A percentile compares a stretch with the other conserved stretches of the same genome.
Conservation (phyloP, 1,140 invertebrate genomes). For the Leptinotarsa texana region DNA sequence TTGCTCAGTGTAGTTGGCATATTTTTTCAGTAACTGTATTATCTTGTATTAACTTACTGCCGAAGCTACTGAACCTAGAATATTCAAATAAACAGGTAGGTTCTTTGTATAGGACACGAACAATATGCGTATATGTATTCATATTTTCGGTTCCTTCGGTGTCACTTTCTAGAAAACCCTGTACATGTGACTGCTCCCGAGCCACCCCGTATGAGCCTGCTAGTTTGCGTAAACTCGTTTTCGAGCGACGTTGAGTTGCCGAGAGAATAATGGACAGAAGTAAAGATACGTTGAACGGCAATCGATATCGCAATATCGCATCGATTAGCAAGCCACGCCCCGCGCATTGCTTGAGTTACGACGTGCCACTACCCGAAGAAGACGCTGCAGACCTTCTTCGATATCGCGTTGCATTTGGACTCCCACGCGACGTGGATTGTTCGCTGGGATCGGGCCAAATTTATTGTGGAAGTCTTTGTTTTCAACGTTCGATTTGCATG, state of each 20-base stretch:
- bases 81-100: no score
- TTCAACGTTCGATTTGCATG: no score
- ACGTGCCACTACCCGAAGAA: constrained; percentile 40
- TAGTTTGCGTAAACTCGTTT: constrained; percentile 2
- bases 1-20: no score
- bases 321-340: constrained; percentile 51
- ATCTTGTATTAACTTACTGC: no score
- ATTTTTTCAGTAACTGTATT: no score
- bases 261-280: constrained; percentile 8
- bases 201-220: neutral
- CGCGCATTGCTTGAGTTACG: constrained; percentile 52
- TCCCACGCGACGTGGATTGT: neutral
- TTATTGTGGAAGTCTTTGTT: no score
- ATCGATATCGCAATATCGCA: constrained; percentile 53
- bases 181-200: neutral
- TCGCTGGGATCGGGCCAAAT: no score
- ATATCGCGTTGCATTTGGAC: neutral
- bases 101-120: no score
- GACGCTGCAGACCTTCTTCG: neutral
- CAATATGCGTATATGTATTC: no score
- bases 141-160: no score
- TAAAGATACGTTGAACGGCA: constrained; percentile 31
- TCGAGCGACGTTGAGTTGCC: neutral
- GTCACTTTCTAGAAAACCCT: no score
- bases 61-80: no score